Conservation (phyloP, 2,797 vertebrate species). For the Ambastaia sidthimunki region DNA sequence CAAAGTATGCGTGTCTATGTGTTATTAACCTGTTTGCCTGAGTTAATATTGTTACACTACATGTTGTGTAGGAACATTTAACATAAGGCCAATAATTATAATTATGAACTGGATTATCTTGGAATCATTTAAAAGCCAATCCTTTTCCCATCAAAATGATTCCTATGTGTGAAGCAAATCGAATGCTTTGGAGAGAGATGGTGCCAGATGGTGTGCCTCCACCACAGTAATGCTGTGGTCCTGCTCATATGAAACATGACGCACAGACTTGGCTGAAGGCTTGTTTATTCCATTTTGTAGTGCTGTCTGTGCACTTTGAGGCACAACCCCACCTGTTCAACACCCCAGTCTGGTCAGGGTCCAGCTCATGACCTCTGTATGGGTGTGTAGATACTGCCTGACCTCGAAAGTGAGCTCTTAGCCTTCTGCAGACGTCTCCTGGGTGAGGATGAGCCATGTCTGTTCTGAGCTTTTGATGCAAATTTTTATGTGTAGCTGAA, state of each 20-base stretch:
- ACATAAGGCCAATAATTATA: constrained; percentile 6
- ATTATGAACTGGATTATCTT: not conserved
- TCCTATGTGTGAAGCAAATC: constrained; percentile 21
- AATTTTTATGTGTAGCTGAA: constrained; percentile 77
- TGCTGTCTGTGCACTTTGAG: constrained; percentile 3
- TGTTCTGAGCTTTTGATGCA: constrained; percentile 57
- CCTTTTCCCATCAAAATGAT: constrained; percentile 32
- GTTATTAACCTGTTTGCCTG: not conserved
- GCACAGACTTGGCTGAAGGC: constrained; percentile 37
- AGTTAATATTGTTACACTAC: too few species aligned
- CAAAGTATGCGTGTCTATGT: not conserved
- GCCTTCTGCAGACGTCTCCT: constrained; percentile 21
- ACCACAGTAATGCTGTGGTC: constrained; percentile 52
- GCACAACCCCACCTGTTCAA: not conserved
- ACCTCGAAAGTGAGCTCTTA: not conserved
- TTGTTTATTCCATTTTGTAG: constrained; percentile 52
- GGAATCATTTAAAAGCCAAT: constrained; percentile 31
- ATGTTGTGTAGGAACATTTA: not conserved
- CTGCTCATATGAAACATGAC: constrained; percentile 50
- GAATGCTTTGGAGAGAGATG: constrained; percentile 40
- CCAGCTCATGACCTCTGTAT: constrained; percentile 3
- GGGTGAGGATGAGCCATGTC: constrained; percentile 57
- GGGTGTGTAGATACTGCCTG: not conserved
- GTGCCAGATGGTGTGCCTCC: constrained; percentile 52
- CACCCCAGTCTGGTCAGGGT: not conserved